A percentile compares a stretch with the other conserved stretches of the same genome.
Evolutionary conservation across 2,888 invertebrate species (phyloP).

Genomic region (Meandrusa payeni): DNA sequence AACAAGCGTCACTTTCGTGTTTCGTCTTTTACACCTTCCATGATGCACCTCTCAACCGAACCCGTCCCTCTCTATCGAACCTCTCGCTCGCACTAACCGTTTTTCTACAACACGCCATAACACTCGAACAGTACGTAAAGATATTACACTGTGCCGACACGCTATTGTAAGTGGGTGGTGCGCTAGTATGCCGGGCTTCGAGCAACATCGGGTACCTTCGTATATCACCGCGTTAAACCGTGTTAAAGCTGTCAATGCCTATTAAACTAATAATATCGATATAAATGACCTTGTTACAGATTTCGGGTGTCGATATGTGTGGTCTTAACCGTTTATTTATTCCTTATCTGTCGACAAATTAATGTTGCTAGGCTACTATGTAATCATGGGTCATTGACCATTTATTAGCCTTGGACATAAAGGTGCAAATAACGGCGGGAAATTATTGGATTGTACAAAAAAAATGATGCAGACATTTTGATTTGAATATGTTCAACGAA

Average conservation of each 20-base stretch:
- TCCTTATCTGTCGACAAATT: conserved; percentile 12
- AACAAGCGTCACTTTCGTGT: conserved; percentile 72
- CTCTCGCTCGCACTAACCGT: conserved; percentile 36
- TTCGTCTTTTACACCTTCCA: conserved; percentile 77
- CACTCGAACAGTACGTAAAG: conserved; percentile 18
- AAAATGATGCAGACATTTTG: too few relatives aligned
- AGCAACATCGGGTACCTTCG: conserved; percentile 30
- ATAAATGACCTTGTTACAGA: conserved; percentile 31
- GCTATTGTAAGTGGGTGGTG: conserved; percentile 19
- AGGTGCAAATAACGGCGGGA: too few relatives aligned
- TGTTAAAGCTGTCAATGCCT: conserved; percentile 40
- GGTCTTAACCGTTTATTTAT: conserved; percentile 15
- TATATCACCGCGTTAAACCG: conserved; percentile 33
- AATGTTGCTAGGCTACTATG: conserved; percentile 3
- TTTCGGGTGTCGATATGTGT: conserved; percentile 22
- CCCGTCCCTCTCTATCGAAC: conserved; percentile 39
- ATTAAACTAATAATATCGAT: conserved; percentile 40
- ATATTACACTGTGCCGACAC: conserved; percentile 20
- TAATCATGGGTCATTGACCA: conserved; percentile 17
- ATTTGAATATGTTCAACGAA: too few relatives aligned
- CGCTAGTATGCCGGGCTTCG: conserved; percentile 21
- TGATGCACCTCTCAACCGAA: conserved; percentile 54
- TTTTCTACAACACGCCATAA: conserved; percentile 24
- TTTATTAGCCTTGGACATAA: neutral
- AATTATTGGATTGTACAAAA: too few relatives aligned